These are phyloP conservation scores for Cyrtonyx montezumae DNA, from an alignment of 2,113 vertebrate species.

Conservation along the genomic window DNA sequence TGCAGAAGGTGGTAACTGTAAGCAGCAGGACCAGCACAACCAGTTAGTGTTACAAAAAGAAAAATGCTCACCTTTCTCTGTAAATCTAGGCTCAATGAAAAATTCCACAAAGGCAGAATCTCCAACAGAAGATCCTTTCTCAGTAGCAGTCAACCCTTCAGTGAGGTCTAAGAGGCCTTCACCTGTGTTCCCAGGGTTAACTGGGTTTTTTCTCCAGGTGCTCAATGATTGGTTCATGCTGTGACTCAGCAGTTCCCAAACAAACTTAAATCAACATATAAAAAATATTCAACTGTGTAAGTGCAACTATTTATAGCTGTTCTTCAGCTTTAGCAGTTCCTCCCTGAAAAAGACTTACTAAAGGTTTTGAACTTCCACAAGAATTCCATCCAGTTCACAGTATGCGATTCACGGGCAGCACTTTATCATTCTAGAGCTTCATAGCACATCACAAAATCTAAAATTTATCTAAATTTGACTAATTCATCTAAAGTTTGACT, in stretches of 20 bases:
- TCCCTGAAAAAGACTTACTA: neutral
- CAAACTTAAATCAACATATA: neutral
- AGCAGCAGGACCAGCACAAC: no score
- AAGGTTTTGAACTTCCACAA: neutral
- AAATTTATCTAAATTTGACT: neutral
- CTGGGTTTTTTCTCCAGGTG: no score
- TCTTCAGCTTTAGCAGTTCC: neutral
- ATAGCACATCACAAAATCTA: neutral
- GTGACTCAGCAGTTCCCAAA: no score
- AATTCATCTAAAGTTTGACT: neutral
- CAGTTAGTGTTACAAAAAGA: no score
- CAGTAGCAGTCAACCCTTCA: no score
- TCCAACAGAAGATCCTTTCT: no score
- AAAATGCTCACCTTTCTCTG: no score
- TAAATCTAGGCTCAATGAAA: no score
- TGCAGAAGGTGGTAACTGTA: neutral
- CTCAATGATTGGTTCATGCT: no score
- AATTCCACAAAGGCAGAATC: no score
- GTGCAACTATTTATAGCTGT: neutral
- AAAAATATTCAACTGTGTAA: neutral
- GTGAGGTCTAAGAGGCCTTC: no score
- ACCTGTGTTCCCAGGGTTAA: no score
- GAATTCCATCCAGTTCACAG: neutral
- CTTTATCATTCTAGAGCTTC: neutral
- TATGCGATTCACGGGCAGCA: neutral